These are phyloP conservation scores for Hassar affinis DNA, from an alignment of 2,113 vertebrate genomes.

Conservation along the genomic window DNA sequence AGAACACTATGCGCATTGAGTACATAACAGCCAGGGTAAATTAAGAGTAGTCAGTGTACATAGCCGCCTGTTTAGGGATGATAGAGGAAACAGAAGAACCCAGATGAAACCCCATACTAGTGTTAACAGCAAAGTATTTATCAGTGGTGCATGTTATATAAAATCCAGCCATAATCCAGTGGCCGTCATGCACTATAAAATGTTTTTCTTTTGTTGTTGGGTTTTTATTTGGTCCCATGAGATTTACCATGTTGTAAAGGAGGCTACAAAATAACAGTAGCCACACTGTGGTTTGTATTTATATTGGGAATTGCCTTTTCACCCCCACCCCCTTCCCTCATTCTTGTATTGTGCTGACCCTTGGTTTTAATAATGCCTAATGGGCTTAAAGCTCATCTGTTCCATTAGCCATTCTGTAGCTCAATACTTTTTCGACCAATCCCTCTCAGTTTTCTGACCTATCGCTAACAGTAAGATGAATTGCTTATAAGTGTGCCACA, in stretches of 20 bases:
- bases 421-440: constrained; percentile 42
- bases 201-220: background rate
- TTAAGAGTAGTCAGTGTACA: background rate
- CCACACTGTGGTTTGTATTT: constrained; percentile 24
- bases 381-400: constrained; percentile 54
- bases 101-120: background rate
- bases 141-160: background rate
- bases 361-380: constrained; percentile 47
- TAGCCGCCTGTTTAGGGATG: background rate
- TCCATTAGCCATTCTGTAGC: constrained; percentile 49
- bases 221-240: background rate
- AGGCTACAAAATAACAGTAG: background rate
- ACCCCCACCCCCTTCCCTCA: background rate
- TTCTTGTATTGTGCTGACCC: constrained; percentile 29
- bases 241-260: background rate
- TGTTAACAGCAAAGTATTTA: background rate
- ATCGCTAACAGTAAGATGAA: constrained; percentile 56
- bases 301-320: constrained; percentile 7
- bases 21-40: background rate
- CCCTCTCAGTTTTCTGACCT: constrained; percentile 50
- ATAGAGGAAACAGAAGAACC: background rate
- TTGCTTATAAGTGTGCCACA: constrained; percentile 54
- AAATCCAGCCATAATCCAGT: background rate
- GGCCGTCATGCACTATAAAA: background rate
- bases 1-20: too few species aligned